These are phyloP conservation scores for Alosa sapidissima DNA, from an alignment of 2,797 vertebrate genomes.

Conservation along the genomic window DNA sequence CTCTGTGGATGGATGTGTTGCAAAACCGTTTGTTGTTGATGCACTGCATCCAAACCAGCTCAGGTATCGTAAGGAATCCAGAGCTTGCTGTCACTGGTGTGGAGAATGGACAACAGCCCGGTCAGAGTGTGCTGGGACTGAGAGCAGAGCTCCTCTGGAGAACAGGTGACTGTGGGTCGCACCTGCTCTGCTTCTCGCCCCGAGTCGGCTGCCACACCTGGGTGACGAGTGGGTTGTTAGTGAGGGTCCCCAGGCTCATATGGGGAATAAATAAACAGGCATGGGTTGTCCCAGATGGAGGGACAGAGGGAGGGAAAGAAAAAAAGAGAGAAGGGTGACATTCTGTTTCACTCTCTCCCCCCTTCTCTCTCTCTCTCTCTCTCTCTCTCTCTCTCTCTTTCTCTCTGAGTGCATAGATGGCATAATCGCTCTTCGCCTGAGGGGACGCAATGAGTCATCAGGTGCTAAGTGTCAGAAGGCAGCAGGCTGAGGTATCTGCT, in stretches of 20 bases:
- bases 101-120: neutral
- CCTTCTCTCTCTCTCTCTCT: neutral
- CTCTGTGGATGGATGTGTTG: neutral
- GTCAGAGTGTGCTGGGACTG: neutral
- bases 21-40: no score
- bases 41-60: no score
- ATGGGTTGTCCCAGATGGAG: conserved; percentile 4
- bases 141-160: no score
- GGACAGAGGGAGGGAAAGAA: neutral
- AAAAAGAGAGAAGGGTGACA: neutral
- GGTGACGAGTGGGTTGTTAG: neutral
- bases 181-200: neutral
- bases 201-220: neutral
- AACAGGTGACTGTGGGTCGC: no score
- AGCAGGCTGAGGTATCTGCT: neutral
- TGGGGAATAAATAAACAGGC: neutral
- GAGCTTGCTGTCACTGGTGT: neutral
- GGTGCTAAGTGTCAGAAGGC: conserved; percentile 19
- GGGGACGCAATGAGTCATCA: conserved; percentile 14
- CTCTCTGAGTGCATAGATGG: neutral
- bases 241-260: neutral
- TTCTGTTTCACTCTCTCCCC: neutral
- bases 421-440: neutral
- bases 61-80: neutral
- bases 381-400: neutral